Base-by-base conservation (phyloP, 1,140 invertebrate genomes). In the Penaeus indicus region DNA sequence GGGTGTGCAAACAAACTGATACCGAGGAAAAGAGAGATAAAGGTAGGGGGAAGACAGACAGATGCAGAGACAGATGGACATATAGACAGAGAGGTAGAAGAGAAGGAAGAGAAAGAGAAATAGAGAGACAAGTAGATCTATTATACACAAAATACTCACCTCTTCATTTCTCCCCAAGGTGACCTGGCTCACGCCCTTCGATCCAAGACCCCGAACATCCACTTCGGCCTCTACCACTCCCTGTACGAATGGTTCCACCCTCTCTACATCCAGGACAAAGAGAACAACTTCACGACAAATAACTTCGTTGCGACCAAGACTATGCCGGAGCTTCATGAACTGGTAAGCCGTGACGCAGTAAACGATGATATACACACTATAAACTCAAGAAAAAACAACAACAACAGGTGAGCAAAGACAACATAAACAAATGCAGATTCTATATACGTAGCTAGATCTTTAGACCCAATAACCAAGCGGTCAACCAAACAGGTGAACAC, bases 201-300 rank as follows among this genome's bases (percentile, higher is more conserved):
- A 89, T 93, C 93, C 10, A 92, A 94, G 25, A 94, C 72, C 7
- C 63, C 94, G 8, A 91, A 94, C 42, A 91, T 98, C 1, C 95
- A 94, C 54, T 54, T 54, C 54, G 54, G 54, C 16, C 54, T 54
- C 54, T 54, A 54, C 54, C 54, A 54, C 54, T 98, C 97, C 0
- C 91, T 98, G 19, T 98, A 95, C 92, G 97, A 98, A 93, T 98
- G 97, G 97, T 98, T 95, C 91, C 96, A 98, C 93, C 97, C 97
- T 0, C 92, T 97, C 60, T 98, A 97, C 92, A 91, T 96, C 27
- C 91, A 94, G 47, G 97, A 98, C 92, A 96, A 96, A 92, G 90
- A 92, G 1, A 94, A 94, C 63, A 94, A 95, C 78, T 97, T 95
- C 91, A 94, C 93, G 42, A 95, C 95, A 4, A 93, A 94, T 22